phyloP scores from a whole-genome alignment of 2,113 vertebrate genomes.

The Triplophysa rosa region DNA sequence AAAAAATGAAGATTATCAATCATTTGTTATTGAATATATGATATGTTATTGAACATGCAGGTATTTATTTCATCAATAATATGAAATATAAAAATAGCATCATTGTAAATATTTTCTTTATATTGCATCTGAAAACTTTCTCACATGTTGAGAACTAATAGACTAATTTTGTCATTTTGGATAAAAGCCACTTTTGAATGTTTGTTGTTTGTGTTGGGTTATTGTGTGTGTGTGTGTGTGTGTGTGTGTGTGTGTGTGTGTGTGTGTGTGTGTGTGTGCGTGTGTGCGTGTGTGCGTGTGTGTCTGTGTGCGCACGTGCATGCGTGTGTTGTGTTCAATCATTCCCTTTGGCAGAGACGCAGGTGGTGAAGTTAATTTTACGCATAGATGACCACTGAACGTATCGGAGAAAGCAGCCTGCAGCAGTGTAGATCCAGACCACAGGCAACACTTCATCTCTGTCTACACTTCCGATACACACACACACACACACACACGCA shows the following conservation, averaged over 20 bases:
- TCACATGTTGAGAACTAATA: background rate
- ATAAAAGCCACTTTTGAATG: background rate
- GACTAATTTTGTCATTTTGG: too few relatives aligned
- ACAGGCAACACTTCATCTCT: conserved; percentile 54
- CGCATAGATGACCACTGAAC: conserved; percentile 68
- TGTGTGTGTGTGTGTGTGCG: conserved; percentile 14
- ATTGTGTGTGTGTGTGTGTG: conserved; percentile 16
- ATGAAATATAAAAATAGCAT: too few relatives aligned
- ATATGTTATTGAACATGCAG: too few relatives aligned
- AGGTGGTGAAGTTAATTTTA: conserved; percentile 72
- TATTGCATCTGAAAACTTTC: background rate
- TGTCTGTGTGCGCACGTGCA: background rate
- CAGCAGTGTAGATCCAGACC: conserved; percentile 32
- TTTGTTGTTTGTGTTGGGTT: conserved; percentile 20
- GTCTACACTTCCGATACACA: conserved; percentile 18
- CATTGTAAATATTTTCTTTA: too few relatives aligned
- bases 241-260: too few relatives aligned
- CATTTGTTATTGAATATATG: too few relatives aligned
- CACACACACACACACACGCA: background rate
- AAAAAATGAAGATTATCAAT: too few relatives aligned
- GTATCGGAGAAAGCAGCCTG: conserved; percentile 58
- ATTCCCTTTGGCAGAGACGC: conserved; percentile 53
- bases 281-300: background rate
- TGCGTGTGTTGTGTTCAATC: conserved; percentile 19
- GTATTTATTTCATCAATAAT: too few relatives aligned